Base-by-base conservation (phyloP, 2,797 vertebrate genomes). In the Glyptemys insculpta region DNA sequence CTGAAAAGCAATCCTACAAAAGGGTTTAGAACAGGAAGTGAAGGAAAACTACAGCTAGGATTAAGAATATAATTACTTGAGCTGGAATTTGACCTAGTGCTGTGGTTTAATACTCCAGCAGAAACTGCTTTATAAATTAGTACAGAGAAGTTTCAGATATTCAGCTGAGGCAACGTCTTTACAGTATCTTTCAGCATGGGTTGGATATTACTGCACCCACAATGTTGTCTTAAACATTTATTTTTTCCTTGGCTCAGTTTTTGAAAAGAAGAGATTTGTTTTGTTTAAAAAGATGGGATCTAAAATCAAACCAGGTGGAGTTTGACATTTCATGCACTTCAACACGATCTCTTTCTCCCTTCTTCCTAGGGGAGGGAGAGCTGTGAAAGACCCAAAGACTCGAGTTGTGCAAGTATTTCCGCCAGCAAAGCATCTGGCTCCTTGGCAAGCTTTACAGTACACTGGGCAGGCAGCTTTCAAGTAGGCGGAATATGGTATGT, bases 401-500 rank as follows among this genome's bases (percentile, higher is more conserved):
- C 0, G 0, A 0, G 0, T 14, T 0, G 0, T 19, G 81, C 54
- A 74, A 88, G 50, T 0, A 0, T n/a, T 94, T 87, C 79, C 0
- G 1, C n/a, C 79, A 82, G 56, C 0, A 0, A 50, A 86, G 93
- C 80, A 92, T 85, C 16, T 0, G 0, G 52, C 80, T 93, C 62
- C 78, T 74, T n/a, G 81, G 82, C 0, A 0, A 91, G 84, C 1
- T 0, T 10, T 50, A 52, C 80, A 1, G 8, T 3, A 0, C 0
- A 1, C 47, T 0, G 0, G 31, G 80, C 90, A 74, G 44, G 37
- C 90, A 94, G 93, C 93, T 93, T 91, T 85, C 87, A 59, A 88
- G 78, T 88, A 93, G 91, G 95, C 94, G 94, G 86, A 87, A 37
- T 0, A 4, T 25, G 0, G 6, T 2, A 31, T 1, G 1, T 81